Evolutionary conservation across 2,888 invertebrate genomes (phyloP).

Genomic region (Agonopterix heracliana): DNA sequence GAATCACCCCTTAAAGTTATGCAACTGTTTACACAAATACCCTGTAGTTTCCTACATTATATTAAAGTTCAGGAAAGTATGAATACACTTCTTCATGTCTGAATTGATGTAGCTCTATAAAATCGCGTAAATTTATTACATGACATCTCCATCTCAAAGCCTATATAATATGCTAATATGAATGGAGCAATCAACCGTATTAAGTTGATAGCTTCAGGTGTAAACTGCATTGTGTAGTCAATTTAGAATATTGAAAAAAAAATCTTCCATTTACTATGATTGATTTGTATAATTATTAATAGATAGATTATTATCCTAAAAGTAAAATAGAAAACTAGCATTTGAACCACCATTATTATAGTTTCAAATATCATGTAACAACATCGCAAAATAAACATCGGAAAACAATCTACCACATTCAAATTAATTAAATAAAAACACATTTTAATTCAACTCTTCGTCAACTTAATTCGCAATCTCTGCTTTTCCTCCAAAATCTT

Average conservation of each 20-base stretch:
- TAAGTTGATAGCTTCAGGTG: slow-evolving; percentile 23
- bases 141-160: slow-evolving; percentile 43
- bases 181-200: slow-evolving; percentile 33
- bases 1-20: no score
- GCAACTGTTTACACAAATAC: no score
- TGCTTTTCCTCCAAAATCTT: slow-evolving; percentile 67
- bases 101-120: slow-evolving; percentile 22
- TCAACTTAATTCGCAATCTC: slow-evolving; percentile 40
- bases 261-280: no score
- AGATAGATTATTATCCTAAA: no score
- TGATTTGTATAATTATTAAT: no score
- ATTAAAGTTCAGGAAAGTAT: no score
- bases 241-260: neutral
- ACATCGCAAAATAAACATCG: no score
- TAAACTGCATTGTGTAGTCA: slow-evolving; percentile 4
- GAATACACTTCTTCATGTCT: slow-evolving; percentile 12
- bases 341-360: no score
- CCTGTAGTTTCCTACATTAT: no score
- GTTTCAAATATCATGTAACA: no score
- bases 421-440: slow-evolving; percentile 2
- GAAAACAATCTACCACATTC: neutral
- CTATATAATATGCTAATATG: slow-evolving; percentile 41
- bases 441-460: neutral
- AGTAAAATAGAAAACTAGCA: no score
- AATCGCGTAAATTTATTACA: slow-evolving; percentile 35